These are phyloP conservation scores for Ophiothrix spiculata DNA, from an alignment of 35 echinoderm and acorn worm species.

Conservation along the genomic window DNA sequence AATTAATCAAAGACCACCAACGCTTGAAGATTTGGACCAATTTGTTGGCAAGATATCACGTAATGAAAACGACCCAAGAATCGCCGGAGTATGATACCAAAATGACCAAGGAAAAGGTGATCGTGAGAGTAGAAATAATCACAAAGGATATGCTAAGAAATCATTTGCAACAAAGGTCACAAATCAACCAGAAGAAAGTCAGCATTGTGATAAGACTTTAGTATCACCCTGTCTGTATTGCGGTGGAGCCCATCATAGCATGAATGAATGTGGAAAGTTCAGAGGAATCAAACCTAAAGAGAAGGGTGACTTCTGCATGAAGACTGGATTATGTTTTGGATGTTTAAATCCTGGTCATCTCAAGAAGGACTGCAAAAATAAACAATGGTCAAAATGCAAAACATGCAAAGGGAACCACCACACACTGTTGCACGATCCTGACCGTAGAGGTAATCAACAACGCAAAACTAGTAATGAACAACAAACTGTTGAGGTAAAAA, in stretches of 20 bases:
- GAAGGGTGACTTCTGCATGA: neutral
- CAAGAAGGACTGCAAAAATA: neutral
- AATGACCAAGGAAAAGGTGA: neutral
- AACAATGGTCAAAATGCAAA: neutral
- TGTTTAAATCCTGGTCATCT: constrained; percentile 11
- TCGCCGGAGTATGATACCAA: neutral
- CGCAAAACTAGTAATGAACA: neutral
- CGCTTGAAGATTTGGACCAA: neutral
- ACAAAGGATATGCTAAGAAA: too few species aligned
- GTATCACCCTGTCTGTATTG: constrained; percentile 8
- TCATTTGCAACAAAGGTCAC: neutral
- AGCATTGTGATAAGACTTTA: too few species aligned
- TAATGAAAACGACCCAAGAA: constrained; percentile 15
- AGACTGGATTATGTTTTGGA: neutral
- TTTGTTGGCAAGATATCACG: neutral
- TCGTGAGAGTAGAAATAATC: too few species aligned
- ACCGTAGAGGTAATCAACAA: neutral
- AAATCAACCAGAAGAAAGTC: neutral
- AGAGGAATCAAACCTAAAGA: neutral
- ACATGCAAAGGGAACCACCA: neutral
- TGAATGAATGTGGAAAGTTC: neutral
- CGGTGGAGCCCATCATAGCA: neutral
- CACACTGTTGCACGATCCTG: neutral
- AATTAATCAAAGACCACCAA: neutral
- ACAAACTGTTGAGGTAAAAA: neutral